These are phyloP conservation scores for Perithous albicinctus DNA, from an alignment of 2,888 invertebrate genomes.

Conservation along the genomic window DNA sequence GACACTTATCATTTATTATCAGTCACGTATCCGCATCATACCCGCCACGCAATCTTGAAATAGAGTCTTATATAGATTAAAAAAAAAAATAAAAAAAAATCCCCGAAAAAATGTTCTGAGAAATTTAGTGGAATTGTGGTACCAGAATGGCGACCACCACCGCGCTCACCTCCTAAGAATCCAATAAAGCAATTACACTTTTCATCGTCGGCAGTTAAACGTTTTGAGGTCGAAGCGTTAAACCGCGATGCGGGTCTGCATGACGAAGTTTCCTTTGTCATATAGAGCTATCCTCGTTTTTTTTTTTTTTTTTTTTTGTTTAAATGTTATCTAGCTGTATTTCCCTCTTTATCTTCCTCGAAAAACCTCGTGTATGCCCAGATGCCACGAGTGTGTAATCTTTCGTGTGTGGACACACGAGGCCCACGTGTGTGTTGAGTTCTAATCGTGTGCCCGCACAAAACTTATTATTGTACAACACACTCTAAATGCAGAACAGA, in stretches of 20 bases:
- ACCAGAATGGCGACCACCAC: neutral
- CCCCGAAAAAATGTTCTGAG: too few relatives aligned
- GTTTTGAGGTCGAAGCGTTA: constrained; percentile 62
- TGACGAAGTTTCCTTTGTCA: constrained; percentile 56
- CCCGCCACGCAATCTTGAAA: neutral
- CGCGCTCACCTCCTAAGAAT: neutral
- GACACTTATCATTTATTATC: constrained; percentile 10
- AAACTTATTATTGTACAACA: constrained; percentile 16
- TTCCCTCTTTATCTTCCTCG: neutral
- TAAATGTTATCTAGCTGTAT: constrained; percentile 11
- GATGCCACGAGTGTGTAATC: constrained; percentile 49
- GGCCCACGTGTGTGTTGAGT: constrained; percentile 19
- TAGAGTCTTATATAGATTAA: neutral
- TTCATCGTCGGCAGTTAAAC: constrained; percentile 23
- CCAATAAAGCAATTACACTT: neutral
- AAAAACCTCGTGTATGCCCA: constrained; percentile 48
- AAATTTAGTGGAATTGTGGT: neutral
- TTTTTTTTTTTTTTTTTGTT: too few relatives aligned
- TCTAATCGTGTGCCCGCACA: constrained; percentile 26
- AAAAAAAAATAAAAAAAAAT: neutral
- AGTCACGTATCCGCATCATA: neutral
- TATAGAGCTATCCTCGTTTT: constrained; percentile 61
- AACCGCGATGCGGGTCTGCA: constrained; percentile 56
- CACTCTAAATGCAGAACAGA: constrained; percentile 10
- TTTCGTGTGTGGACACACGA: constrained; percentile 39